Conservation (phyloP, 2,797 vertebrate genomes). For the Eospalax fontanierii region DNA sequence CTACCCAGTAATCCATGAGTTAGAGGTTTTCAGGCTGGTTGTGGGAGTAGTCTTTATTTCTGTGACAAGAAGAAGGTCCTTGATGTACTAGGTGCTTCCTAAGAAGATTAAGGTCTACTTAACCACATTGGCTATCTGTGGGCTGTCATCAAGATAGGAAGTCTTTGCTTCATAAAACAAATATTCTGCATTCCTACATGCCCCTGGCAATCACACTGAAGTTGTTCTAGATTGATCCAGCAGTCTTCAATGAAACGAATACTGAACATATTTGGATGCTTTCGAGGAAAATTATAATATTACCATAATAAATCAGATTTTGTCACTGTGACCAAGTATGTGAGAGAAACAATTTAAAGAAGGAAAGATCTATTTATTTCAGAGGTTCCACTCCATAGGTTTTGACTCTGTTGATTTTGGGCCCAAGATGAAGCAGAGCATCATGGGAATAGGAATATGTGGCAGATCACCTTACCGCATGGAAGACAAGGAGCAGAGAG, state of each 20-base stretch:
- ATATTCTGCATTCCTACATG: background rate
- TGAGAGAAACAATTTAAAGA: background rate
- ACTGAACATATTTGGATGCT: background rate
- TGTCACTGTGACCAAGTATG: background rate
- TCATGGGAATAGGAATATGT: background rate
- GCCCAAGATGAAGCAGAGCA: too few species aligned
- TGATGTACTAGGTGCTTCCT: accelerated
- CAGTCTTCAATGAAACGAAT: background rate
- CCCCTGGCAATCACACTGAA: background rate
- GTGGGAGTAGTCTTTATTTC: too few species aligned
- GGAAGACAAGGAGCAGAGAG: background rate
- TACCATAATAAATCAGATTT: background rate
- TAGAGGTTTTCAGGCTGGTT: background rate
- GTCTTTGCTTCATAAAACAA: background rate
- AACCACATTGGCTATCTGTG: background rate
- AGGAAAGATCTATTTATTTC: background rate
- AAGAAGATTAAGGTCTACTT: background rate
- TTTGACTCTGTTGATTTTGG: background rate
- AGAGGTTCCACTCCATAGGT: background rate
- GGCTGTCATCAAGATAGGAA: too few species aligned
- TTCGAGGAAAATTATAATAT: background rate
- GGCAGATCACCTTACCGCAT: background rate
- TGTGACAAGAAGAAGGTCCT: accelerated
- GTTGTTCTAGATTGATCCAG: background rate
- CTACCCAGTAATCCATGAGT: background rate